Evolutionary conservation across 2,888 invertebrate species (phyloP).

Genomic region (Steinernema scapterisci): DNA sequence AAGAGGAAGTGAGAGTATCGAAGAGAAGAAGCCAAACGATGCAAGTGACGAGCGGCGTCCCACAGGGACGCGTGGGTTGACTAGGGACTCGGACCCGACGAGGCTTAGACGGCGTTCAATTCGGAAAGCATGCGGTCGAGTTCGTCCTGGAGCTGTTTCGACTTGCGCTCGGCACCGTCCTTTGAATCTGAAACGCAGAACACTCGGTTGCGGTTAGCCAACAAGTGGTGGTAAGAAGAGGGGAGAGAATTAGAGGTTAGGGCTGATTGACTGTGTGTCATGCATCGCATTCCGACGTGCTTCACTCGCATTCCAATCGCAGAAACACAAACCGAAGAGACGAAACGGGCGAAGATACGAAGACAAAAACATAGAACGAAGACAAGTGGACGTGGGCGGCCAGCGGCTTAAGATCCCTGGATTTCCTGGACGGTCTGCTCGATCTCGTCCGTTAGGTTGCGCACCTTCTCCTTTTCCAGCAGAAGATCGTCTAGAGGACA

Average conservation of each 20-base stretch:
- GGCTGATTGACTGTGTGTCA: neutral
- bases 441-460: conserved; percentile 67
- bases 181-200: conserved; percentile 80
- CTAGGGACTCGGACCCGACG: conserved; percentile 3
- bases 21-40: conserved; percentile 36
- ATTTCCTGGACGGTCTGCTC: conserved; percentile 68
- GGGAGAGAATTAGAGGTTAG: conserved; percentile 6
- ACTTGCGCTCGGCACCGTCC: conserved; percentile 89
- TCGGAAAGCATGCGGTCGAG: conserved; percentile 98
- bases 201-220: conserved; percentile 29
- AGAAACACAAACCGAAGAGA: conserved; percentile 2
- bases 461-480: conserved; percentile 67
- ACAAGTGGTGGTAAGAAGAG: neutral
- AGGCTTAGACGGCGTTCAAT: conserved; percentile 93
- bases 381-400: neutral
- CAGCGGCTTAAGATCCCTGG: conserved; percentile 66
- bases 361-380: neutral
- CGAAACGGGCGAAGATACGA: neutral
- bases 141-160: conserved; percentile 93
- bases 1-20: neutral
- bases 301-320: conserved; percentile 23
- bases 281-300: conserved; percentile 28
- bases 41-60: conserved; percentile 30
- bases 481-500: conserved; percentile 69
- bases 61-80: conserved; percentile 15